phyloP scores from a whole-genome alignment of 2,888 invertebrate genomes.

The Teleogryllus oceanicus region DNA sequence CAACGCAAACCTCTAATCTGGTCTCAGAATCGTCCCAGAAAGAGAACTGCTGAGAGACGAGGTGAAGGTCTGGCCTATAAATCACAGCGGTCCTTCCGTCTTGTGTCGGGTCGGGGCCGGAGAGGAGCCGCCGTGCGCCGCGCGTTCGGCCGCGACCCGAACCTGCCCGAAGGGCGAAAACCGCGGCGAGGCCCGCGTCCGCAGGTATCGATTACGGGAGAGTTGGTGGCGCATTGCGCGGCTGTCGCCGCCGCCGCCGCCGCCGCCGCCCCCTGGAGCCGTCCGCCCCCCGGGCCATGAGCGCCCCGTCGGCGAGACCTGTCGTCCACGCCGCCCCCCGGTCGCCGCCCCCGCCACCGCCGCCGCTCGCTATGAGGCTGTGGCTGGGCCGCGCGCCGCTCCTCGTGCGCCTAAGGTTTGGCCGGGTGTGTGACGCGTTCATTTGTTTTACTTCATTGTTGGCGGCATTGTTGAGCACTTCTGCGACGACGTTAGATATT shows the following conservation, averaged over 20 bases:
- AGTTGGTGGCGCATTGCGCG: background rate
- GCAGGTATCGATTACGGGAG: background rate
- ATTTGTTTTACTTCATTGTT: background rate
- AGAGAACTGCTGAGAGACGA: no score
- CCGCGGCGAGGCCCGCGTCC: no score
- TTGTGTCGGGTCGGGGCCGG: no score
- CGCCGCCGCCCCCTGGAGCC: background rate
- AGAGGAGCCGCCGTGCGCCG: no score
- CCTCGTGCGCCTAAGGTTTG: slow-evolving; percentile 20
- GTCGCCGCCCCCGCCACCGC: background rate
- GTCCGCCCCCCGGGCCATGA: background rate
- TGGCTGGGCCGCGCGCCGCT: background rate
- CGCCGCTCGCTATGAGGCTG: background rate
- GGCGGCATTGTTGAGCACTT: background rate
- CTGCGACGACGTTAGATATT: no score
- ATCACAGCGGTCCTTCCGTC: no score
- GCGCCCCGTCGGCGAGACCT: background rate
- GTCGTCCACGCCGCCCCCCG: background rate
- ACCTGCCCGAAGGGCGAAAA: no score
- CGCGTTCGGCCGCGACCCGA: no score
- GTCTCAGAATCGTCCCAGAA: no score
- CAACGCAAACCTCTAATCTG: no score
- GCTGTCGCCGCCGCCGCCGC: background rate
- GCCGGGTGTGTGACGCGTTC: background rate
- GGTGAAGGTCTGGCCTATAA: no score